Conservation (phyloP, 1,140 invertebrate genomes). For the Drosophila auraria region DNA sequence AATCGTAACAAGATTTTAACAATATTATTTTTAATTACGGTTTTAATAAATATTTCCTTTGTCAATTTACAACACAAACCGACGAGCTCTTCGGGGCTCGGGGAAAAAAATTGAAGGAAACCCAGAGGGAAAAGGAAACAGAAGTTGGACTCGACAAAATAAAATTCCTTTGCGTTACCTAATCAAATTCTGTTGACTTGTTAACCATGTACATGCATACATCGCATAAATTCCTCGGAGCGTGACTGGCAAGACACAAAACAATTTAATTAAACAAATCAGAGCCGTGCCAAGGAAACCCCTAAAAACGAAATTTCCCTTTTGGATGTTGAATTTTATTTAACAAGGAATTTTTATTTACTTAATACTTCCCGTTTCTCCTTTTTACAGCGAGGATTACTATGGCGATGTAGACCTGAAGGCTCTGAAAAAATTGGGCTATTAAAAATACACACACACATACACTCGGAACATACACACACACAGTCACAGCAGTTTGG, state of each 20-base stretch:
- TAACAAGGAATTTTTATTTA: constrained; percentile 65
- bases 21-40: constrained; percentile 81
- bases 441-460: constrained; percentile 83
- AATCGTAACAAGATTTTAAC: constrained; percentile 66
- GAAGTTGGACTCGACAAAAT: constrained; percentile 36
- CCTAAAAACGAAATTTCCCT: constrained; percentile 35
- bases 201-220: constrained; percentile 36
- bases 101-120: background rate
- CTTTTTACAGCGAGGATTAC: constrained; percentile 92
- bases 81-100: background rate
- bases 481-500: constrained; percentile 43
- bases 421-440: constrained; percentile 92
- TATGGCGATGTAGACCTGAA: constrained; percentile 93
- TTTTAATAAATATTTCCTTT: constrained; percentile 78
- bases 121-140: constrained; percentile 11
- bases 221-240: constrained; percentile 46
- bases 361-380: constrained; percentile 67
- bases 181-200: constrained; percentile 47
- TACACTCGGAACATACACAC: constrained; percentile 32
- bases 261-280: constrained; percentile 80
- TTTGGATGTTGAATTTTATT: constrained; percentile 47
- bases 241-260: constrained; percentile 53
- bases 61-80: constrained; percentile 67
- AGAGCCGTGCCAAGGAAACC: constrained; percentile 49
- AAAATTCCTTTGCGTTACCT: constrained; percentile 31